Evolutionary conservation across 1,140 invertebrate species (phyloP).

Genomic region (Drosophila neocordata): DNA sequence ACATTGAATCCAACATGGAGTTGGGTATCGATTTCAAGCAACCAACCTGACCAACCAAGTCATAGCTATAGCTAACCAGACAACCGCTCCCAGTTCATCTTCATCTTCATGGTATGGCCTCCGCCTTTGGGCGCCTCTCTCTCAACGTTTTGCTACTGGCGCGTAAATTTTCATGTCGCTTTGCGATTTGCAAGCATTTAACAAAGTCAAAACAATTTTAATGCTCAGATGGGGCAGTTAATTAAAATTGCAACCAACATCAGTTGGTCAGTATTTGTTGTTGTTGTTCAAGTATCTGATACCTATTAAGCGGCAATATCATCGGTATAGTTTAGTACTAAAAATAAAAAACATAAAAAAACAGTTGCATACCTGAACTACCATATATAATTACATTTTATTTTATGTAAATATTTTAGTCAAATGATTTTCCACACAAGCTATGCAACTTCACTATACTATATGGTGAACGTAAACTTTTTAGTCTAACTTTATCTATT

Average conservation of each 20-base stretch:
- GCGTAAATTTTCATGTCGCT: slow-evolving; percentile 78
- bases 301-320: slow-evolving; percentile 24
- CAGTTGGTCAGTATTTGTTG: slow-evolving; percentile 42
- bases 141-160: slow-evolving; percentile 35
- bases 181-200: slow-evolving; percentile 80
- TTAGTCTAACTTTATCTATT: no score
- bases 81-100: slow-evolving; percentile 28
- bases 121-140: slow-evolving; percentile 10
- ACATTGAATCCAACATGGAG: slow-evolving; percentile 48
- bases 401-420: no score
- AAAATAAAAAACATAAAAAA: not conserved
- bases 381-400: no score
- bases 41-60: slow-evolving; percentile 22
- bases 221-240: slow-evolving; percentile 77
- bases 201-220: slow-evolving; percentile 82
- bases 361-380: no score
- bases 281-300: slow-evolving; percentile 11
- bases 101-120: slow-evolving; percentile 12
- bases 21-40: slow-evolving; percentile 70
- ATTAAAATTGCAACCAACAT: slow-evolving; percentile 76
- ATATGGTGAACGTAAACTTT: no score
- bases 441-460: no score
- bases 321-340: not conserved
- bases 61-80: no score
- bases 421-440: no score